phyloP scores from a whole-genome alignment of 2,113 vertebrate species.

The Ramphastos sulfuratus region DNA sequence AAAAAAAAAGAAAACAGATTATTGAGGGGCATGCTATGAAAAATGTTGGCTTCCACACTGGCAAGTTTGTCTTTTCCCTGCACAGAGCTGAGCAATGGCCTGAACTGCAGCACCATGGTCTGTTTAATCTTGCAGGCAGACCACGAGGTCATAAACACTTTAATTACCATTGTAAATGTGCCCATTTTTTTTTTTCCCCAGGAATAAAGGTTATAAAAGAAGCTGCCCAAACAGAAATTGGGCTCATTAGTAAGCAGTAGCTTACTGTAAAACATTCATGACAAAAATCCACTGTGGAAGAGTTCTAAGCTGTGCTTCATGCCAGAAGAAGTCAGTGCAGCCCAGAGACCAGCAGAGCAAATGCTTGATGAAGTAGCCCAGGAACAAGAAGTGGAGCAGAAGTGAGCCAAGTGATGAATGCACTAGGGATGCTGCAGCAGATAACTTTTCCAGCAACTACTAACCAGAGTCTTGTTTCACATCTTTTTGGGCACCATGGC shows the following conservation, averaged over 20 bases:
- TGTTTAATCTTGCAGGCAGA: neutral
- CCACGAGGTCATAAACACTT: neutral
- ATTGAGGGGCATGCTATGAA: neutral
- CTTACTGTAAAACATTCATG: neutral
- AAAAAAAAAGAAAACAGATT: neutral
- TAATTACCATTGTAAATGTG: neutral
- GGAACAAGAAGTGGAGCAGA: neutral
- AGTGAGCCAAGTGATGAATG: neutral
- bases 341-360: neutral
- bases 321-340: neutral
- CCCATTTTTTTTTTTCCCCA: neutral
- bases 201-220: neutral
- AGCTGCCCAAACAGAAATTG: neutral
- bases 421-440: neutral
- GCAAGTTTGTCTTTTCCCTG: neutral
- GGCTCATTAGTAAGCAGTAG: neutral
- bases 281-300: neutral
- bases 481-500: too few relatives aligned
- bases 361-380: neutral
- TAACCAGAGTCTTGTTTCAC: too few relatives aligned
- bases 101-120: neutral
- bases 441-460: too few relatives aligned
- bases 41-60: neutral
- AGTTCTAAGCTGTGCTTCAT: neutral
- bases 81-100: neutral